Evolutionary conservation across 2,888 invertebrate species (phyloP).

Genomic region (Aporophyla lueneburgensis): DNA sequence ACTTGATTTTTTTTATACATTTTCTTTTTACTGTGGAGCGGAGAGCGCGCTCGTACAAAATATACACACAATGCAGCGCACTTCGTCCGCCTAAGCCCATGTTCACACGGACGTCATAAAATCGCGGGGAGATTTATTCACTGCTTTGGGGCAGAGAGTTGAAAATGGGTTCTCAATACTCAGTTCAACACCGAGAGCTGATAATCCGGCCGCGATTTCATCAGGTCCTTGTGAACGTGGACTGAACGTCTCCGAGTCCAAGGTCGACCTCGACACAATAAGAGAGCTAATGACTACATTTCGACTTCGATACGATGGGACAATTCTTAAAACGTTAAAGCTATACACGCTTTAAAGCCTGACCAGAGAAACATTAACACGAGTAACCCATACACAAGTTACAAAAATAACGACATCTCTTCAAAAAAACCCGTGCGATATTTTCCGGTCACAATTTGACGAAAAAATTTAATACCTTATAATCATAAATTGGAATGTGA

Average conservation of each 20-base stretch:
- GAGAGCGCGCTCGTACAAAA: conserved; percentile 46
- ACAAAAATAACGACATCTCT: conserved; percentile 43
- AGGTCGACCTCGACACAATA: conserved; percentile 64
- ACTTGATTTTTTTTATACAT: conserved; percentile 64
- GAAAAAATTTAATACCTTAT: conserved; percentile 68
- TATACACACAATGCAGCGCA: conserved; percentile 50
- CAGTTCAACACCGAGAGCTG: too few species aligned
- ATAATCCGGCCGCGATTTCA: too few species aligned
- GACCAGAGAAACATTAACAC: conserved; percentile 65
- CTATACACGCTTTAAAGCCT: conserved; percentile 74
- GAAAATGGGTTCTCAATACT: too few species aligned
- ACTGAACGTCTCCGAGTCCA: conserved; percentile 47
- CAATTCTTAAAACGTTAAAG: conserved; percentile 85
- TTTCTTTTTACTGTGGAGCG: conserved; percentile 53
- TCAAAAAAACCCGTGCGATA: conserved; percentile 57
- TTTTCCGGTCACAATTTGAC: conserved; percentile 64
- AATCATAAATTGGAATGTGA: conserved; percentile 68
- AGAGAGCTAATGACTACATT: conserved; percentile 86
- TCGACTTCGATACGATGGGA: conserved; percentile 86
- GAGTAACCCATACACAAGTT: conserved; percentile 56
- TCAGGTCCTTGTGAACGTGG: too few species aligned
- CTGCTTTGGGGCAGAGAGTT: too few species aligned
- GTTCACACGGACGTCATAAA: too few species aligned
- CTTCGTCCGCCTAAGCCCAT: conserved; percentile 12
- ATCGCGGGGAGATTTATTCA: too few species aligned